A percentile compares a stretch with the other conserved stretches of the same genome.
phyloP scores from a whole-genome alignment of 2,797 vertebrate species.

The Crocodylus rhombifer region DNA sequence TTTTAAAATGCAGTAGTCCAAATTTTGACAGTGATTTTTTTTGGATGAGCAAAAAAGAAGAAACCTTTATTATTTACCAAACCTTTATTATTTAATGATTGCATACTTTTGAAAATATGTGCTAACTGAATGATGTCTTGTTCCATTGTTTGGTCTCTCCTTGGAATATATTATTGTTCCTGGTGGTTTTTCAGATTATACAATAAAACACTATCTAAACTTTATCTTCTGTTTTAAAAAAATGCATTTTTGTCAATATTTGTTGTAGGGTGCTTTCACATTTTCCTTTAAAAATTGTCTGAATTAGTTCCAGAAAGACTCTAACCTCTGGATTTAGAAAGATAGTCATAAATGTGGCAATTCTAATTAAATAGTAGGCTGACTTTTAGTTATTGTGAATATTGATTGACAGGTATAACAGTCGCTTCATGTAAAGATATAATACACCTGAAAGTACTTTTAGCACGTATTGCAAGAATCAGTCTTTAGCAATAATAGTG shows the following conservation, averaged over 20 bases:
- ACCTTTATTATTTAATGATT: neutral
- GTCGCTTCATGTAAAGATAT: constrained; percentile 9
- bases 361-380: constrained; percentile 32
- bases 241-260: neutral
- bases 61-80: rapidly evolving
- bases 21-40: neutral
- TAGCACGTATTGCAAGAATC: neutral
- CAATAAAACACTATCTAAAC: neutral
- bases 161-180: constrained; percentile 8
- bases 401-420: constrained; percentile 14
- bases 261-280: neutral
- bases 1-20: neutral
- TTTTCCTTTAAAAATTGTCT: constrained; percentile 39
- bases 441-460: neutral
- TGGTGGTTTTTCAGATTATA: neutral
- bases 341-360: constrained; percentile 2
- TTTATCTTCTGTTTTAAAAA: constrained; percentile 1
- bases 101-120: neutral
- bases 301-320: constrained; percentile 3
- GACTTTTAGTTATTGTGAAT: constrained; percentile 26
- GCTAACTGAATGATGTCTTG: neutral
- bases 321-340: neutral
- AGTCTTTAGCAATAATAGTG: neutral
- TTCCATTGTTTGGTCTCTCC: neutral
- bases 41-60: neutral